These are phyloP conservation scores for Drosophila suzukii DNA, from an alignment of 1,140 invertebrate genomes.

Conservation along the genomic window DNA sequence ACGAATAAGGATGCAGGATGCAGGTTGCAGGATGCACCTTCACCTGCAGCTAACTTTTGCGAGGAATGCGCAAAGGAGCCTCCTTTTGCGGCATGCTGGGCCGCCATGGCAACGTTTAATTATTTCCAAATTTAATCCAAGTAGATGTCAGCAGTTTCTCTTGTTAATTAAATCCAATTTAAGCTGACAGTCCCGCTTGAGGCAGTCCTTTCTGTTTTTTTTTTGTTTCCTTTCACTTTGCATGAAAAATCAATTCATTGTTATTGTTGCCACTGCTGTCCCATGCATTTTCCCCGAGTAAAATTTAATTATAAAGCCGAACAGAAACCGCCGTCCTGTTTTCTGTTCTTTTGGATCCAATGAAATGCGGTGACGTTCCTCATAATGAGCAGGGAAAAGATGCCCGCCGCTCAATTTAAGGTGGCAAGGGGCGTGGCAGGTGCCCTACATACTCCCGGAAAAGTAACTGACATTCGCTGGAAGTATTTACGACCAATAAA, in stretches of 20 bases:
- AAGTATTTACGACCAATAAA: slow-evolving; percentile 51
- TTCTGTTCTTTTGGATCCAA: slow-evolving; percentile 19
- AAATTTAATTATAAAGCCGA: slow-evolving; percentile 69
- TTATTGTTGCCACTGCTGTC: slow-evolving; percentile 26
- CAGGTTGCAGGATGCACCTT: not conserved
- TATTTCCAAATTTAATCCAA: slow-evolving; percentile 52
- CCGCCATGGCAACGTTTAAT: slow-evolving; percentile 54
- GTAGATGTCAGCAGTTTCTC: slow-evolving; percentile 44
- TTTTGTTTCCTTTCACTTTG: slow-evolving; percentile 6
- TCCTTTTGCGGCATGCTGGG: slow-evolving; percentile 19
- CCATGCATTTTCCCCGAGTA: slow-evolving; percentile 21
- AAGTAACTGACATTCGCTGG: slow-evolving; percentile 36
- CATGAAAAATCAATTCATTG: slow-evolving; percentile 47
- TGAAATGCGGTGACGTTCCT: slow-evolving; percentile 46
- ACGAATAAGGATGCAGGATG: slow-evolving; percentile 39
- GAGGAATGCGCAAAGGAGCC: slow-evolving; percentile 40
- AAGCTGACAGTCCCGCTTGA: slow-evolving; percentile 45
- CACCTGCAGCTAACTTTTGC: slow-evolving; percentile 18
- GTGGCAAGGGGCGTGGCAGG: not conserved
- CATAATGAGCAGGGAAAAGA: slow-evolving; percentile 36
- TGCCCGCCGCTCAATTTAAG: slow-evolving; percentile 2
- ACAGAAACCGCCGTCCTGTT: slow-evolving; percentile 14
- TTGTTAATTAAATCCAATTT: slow-evolving; percentile 65
- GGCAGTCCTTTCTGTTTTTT: not conserved
- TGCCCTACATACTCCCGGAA: slow-evolving; percentile 1